These are phyloP conservation scores for Parazoanthus atlanticus DNA, from an alignment of 92 coral and sea anemone genomes.

Conservation along the genomic window DNA sequence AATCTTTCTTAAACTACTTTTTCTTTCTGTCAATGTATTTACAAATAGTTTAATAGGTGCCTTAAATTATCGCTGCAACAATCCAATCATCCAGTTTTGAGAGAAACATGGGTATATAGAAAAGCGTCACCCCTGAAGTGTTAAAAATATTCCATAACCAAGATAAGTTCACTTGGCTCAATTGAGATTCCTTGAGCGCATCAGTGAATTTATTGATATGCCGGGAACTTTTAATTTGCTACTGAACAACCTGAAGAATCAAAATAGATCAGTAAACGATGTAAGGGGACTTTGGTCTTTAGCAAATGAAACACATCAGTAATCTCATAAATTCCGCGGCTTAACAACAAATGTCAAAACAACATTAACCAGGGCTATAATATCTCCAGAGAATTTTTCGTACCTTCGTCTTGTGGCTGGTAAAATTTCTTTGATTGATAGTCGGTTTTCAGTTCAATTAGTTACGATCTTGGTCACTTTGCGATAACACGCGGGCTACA, in stretches of 20 bases:
- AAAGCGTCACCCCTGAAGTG: not conserved
- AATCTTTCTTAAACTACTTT: too few relatives aligned
- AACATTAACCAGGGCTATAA: not conserved
- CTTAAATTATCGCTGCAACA: too few relatives aligned
- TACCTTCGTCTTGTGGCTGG: not conserved
- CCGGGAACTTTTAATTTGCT: not conserved
- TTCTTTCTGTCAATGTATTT: not conserved
- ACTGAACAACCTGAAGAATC: not conserved
- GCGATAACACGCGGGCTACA: not conserved
- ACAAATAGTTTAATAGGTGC: not conserved
- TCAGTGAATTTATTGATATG: not conserved
- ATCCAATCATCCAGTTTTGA: not conserved
- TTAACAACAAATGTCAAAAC: not conserved
- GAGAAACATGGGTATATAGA: not conserved
- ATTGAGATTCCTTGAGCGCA: too few relatives aligned
- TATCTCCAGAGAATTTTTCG: not conserved
- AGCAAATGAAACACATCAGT: not conserved
- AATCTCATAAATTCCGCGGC: not conserved
- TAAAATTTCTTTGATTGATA: not conserved
- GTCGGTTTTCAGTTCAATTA: not conserved
- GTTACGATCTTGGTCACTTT: not conserved
- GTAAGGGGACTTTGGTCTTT: not conserved
- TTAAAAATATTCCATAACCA: too few relatives aligned
- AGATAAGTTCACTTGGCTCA: too few relatives aligned
- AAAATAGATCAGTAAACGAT: not conserved